Evolutionary conservation across 2,113 vertebrate species (phyloP).

Genomic region (Synodontis membranacea): DNA sequence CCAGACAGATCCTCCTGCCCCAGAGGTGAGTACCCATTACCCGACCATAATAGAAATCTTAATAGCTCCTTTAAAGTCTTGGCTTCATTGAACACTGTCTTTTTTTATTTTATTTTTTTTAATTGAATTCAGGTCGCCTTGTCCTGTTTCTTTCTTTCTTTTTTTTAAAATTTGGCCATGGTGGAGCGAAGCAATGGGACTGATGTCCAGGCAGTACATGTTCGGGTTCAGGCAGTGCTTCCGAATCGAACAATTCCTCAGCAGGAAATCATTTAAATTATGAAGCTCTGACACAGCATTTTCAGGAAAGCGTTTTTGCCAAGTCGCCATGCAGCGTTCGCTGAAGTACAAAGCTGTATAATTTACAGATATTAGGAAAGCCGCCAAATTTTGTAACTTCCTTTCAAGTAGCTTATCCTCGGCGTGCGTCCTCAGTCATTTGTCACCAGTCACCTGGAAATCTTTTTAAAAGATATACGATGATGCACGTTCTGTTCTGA

Average conservation of each 20-base stretch:
- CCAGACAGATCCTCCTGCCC: slow-evolving; percentile 86
- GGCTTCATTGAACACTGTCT: slow-evolving; percentile 42
- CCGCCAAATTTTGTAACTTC: neutral
- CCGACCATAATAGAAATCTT: slow-evolving; percentile 27
- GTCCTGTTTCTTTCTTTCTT: slow-evolving; percentile 25
- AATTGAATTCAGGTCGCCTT: slow-evolving; percentile 44
- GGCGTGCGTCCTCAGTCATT: neutral
- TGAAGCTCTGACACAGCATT: slow-evolving; percentile 6
- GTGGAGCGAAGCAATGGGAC: slow-evolving; percentile 2
- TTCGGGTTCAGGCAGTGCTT: slow-evolving; percentile 20
- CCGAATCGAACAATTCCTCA: slow-evolving; percentile 15
- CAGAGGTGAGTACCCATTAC: slow-evolving; percentile 83
- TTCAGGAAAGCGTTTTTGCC: neutral
- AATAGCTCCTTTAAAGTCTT: slow-evolving; percentile 44
- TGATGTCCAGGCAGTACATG: slow-evolving; percentile 10
- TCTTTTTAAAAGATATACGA: neutral
- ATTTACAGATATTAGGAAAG: slow-evolving; percentile 33
- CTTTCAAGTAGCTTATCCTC: neutral
- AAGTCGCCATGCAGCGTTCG: slow-evolving; percentile 12
- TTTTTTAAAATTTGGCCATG: slow-evolving; percentile 13
- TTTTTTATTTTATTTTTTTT: slow-evolving; percentile 2
- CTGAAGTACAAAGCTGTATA: slow-evolving; percentile 32
- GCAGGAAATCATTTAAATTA: slow-evolving; percentile 24
- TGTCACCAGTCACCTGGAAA: neutral
- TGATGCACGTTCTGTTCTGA: neutral